Base-by-base conservation (phyloP, 1,140 invertebrate genomes). In the Lordiphosa mommai region DNA sequence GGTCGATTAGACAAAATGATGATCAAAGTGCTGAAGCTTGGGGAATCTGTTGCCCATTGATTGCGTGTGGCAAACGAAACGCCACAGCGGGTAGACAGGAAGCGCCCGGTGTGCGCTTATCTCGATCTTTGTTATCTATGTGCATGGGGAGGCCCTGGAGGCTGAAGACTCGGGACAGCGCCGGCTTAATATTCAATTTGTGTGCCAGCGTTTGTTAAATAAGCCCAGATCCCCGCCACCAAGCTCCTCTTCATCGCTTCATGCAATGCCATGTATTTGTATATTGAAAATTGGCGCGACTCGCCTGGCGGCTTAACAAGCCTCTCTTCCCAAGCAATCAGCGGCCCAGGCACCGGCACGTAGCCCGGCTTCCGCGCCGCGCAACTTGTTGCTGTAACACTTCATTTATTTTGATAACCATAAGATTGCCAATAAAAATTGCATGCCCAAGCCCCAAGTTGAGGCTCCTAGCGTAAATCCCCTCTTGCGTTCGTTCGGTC, bases 321-420 rank as follows among this genome's bases (percentile, higher is more conserved):
- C 36, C 9, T 34, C 34, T 40, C 8, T 33, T 36, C 23, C 33
- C 51, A 59, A 30, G 63, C 68, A 79, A 69, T 65, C 71, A 74
- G 36, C 50, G 60, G 10, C 44, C 40, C 10, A 34, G 33, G 47
- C 66, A 53, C 63, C 47, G 49, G 73, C 74, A 80, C 74, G 74
- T 73, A 79, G 48, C 47, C 32, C n/a, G 40, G 76, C 76, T 80
- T 74, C 61, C 76, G 76, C 76, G 61, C 53, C 68, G 60, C 59
- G 52, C 60, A 80, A 73, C 65, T 80, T 70, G 74, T 80, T 73
- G 68, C 69, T 66, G 67, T 69, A 82, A 82, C 77, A 85, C 79
- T 84, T 84, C 79, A 84, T 84, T 84, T 85, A 84, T 77, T 84
- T 77, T 84, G 79, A 84, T 84, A 84, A 85, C 68, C 77, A 82